A percentile compares a stretch with the other conserved stretches of the same genome.
Evolutionary conservation across 2,888 invertebrate genomes (phyloP).

Genomic region (Athrips mouffetella): DNA sequence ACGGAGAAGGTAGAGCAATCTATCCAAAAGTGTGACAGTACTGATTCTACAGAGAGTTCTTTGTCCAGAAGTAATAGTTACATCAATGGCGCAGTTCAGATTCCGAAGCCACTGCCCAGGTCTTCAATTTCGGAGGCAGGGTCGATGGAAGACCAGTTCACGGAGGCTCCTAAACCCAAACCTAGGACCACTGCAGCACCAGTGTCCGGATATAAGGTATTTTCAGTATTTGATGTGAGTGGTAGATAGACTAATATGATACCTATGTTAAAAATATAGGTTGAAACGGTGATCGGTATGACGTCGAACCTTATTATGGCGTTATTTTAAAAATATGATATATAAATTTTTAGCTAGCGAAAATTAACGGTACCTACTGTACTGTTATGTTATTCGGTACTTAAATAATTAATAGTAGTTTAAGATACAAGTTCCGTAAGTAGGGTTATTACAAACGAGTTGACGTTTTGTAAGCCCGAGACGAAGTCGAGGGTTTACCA

Average conservation of each 20-base stretch:
- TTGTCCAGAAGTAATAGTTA: constrained; percentile 63
- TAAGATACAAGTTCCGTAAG: too few species aligned
- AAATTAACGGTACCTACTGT: too few species aligned
- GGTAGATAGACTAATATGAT: not conserved
- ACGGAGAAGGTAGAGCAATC: constrained; percentile 22
- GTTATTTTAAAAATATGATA: too few species aligned
- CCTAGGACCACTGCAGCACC: constrained; percentile 83
- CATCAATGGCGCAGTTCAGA: constrained; percentile 64
- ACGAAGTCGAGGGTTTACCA: too few species aligned
- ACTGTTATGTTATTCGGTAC: too few species aligned
- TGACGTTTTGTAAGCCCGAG: too few species aligned
- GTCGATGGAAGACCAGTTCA: constrained; percentile 62
- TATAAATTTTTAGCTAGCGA: too few species aligned
- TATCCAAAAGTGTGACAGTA: constrained; percentile 53
- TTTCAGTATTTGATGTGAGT: not conserved
- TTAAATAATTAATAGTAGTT: too few species aligned
- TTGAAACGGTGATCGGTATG: too few species aligned
- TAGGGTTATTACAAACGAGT: too few species aligned
- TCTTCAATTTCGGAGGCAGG: constrained; percentile 86
- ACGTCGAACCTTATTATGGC: too few species aligned
- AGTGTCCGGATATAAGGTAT: constrained; percentile 89
- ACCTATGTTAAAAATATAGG: too few species aligned
- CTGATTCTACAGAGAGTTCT: constrained; percentile 51
- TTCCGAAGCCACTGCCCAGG: constrained; percentile 89
- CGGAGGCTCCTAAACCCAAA: constrained; percentile 77